Conservation (phyloP, 1,140 invertebrate genomes). For the Gonioctena quinquepunctata region DNA sequence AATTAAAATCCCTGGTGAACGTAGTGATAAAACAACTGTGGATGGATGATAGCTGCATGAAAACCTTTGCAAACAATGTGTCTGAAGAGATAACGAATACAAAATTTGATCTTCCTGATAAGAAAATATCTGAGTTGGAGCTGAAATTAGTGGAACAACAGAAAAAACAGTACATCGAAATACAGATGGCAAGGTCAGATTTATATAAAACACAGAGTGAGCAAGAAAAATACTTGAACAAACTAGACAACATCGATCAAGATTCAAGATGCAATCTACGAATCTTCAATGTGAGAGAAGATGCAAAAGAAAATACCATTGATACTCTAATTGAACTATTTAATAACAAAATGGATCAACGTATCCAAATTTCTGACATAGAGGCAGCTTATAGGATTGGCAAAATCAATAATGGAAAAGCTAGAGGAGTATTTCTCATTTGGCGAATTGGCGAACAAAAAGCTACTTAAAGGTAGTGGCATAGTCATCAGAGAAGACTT, state of each 20-base stretch:
- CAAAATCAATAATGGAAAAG: background rate
- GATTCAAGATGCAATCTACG: background rate
- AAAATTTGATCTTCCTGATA: slow-evolving; percentile 1
- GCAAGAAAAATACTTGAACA: background rate
- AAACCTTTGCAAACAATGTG: background rate
- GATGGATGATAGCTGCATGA: background rate
- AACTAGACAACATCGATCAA: background rate
- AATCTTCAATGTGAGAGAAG: background rate
- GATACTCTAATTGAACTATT: background rate
- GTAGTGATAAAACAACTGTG: slow-evolving; percentile 1
- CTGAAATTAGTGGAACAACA: background rate
- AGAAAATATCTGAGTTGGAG: background rate
- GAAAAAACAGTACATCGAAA: background rate
- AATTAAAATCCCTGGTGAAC: background rate
- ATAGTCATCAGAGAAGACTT: background rate
- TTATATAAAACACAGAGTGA: background rate
- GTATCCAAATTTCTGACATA: background rate
- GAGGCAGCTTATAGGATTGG: background rate
- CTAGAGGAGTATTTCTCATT: background rate
- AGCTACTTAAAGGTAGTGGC: background rate
- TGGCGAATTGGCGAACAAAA: background rate
- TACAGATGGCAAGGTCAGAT: background rate
- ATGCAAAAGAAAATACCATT: background rate
- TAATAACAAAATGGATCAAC: background rate
- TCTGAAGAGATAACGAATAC: background rate